Evolutionary conservation across 1,140 invertebrate genomes (phyloP).

Genomic region (Semibalanus balanoides): DNA sequence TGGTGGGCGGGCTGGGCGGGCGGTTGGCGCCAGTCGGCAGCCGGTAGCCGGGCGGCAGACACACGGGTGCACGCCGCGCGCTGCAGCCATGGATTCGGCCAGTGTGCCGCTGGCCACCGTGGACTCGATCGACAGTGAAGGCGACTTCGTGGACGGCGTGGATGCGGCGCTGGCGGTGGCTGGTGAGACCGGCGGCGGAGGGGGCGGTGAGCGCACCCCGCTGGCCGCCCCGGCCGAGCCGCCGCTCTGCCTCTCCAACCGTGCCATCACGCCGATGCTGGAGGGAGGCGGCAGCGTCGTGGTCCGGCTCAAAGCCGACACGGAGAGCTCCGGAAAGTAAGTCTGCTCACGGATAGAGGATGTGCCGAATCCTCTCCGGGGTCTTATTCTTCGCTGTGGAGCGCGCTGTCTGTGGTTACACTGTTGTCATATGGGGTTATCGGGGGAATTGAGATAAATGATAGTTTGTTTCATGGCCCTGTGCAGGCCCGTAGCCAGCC

Average conservation of each 20-base stretch:
- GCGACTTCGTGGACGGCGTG: background rate
- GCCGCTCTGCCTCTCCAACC: slow-evolving; percentile 1
- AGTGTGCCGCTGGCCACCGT: slow-evolving; percentile 1
- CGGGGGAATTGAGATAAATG: too few relatives aligned
- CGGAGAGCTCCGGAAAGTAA: background rate
- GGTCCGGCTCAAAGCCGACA: background rate
- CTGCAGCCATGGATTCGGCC: background rate
- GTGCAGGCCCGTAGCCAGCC: too few relatives aligned
- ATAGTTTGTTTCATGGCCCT: too few relatives aligned
- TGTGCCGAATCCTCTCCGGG: too few relatives aligned
- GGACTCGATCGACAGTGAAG: slow-evolving; percentile 2
- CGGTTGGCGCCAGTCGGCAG: background rate
- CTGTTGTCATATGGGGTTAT: too few relatives aligned
- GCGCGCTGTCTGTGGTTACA: too few relatives aligned
- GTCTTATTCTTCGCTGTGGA: too few relatives aligned
- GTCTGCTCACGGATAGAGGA: too few relatives aligned
- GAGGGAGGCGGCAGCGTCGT: background rate
- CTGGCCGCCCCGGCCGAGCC: background rate
- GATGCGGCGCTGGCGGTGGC: background rate
- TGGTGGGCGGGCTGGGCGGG: background rate
- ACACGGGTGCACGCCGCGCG: too few relatives aligned
- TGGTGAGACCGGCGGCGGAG: background rate
- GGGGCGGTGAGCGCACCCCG: background rate
- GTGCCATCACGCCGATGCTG: background rate
- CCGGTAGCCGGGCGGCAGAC: too few relatives aligned